Evolutionary conservation across 2,888 invertebrate genomes (phyloP).

Genomic region (Tetropium fuscum): DNA sequence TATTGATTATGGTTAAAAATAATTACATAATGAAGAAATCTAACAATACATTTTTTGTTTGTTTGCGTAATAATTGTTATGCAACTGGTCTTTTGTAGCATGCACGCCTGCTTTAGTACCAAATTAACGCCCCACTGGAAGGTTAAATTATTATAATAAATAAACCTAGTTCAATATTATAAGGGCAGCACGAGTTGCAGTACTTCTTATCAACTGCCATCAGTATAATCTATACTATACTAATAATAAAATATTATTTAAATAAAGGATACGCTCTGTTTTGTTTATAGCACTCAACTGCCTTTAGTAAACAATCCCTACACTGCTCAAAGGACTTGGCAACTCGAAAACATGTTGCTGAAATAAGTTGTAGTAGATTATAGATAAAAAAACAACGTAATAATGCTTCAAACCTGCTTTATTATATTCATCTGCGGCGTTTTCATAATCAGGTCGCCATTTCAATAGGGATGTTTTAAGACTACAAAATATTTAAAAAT

Average conservation of each 20-base stretch:
- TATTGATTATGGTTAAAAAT: too few relatives aligned
- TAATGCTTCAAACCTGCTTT: constrained; percentile 81
- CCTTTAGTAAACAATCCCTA: constrained; percentile 86
- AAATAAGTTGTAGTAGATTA: constrained; percentile 56
- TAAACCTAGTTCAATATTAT: too few relatives aligned
- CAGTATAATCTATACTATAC: too few relatives aligned
- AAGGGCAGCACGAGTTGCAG: too few relatives aligned
- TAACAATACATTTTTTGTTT: too few relatives aligned
- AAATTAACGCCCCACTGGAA: too few relatives aligned
- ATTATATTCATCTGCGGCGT: constrained; percentile 92
- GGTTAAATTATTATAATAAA: too few relatives aligned
- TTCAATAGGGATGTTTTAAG: constrained; percentile 93
- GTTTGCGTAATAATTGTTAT: too few relatives aligned
- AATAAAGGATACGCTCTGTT: constrained; percentile 81
- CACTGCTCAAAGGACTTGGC: constrained; percentile 85
- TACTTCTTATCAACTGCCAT: too few relatives aligned
- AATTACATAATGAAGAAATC: too few relatives aligned
- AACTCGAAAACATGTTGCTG: constrained; percentile 92
- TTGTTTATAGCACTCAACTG: constrained; percentile 87
- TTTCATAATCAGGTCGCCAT: constrained; percentile 96
- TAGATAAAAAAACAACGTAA: not conserved
- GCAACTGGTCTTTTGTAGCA: too few relatives aligned
- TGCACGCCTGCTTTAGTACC: too few relatives aligned
- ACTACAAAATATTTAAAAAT: constrained; percentile 67
- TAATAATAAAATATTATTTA: constrained; percentile 12